These are phyloP conservation scores for Monopterus albus DNA, from an alignment of 2,113 vertebrate genomes.

Conservation along the genomic window DNA sequence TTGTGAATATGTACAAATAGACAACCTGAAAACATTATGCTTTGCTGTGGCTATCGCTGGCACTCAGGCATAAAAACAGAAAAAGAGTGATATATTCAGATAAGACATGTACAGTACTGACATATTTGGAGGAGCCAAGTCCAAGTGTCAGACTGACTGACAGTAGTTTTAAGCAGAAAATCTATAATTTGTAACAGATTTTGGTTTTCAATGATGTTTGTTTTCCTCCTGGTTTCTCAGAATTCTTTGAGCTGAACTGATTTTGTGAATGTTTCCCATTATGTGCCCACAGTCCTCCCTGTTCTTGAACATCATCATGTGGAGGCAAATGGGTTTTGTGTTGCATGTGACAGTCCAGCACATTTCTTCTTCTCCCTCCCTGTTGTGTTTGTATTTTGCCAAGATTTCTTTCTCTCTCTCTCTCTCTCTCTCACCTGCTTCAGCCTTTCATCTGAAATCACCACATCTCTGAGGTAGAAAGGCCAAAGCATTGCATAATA, in stretches of 20 bases:
- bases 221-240: slow-evolving; percentile 9
- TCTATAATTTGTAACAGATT: slow-evolving; percentile 18
- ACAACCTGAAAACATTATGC: no score
- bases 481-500: neutral
- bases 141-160: slow-evolving; percentile 15
- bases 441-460: slow-evolving; percentile 25
- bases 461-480: slow-evolving; percentile 4
- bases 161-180: neutral
- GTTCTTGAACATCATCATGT: slow-evolving; percentile 10
- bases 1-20: no score
- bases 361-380: slow-evolving; percentile 8
- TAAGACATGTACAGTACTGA: neutral
- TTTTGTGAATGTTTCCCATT: slow-evolving; percentile 17
- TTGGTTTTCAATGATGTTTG: neutral
- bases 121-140: neutral
- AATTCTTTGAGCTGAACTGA: slow-evolving; percentile 15
- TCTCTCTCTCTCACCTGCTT: neutral
- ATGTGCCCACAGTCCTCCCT: slow-evolving; percentile 13
- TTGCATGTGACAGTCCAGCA: slow-evolving; percentile 17
- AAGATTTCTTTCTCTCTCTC: slow-evolving; percentile 2
- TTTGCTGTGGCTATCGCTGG: no score
- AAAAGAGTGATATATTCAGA: neutral
- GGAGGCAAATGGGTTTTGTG: slow-evolving; percentile 12
- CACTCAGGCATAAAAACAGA: no score
- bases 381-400: slow-evolving; percentile 8